Conservation (phyloP, 2,113 vertebrate genomes). For the Corynorhinus townsendii region DNA sequence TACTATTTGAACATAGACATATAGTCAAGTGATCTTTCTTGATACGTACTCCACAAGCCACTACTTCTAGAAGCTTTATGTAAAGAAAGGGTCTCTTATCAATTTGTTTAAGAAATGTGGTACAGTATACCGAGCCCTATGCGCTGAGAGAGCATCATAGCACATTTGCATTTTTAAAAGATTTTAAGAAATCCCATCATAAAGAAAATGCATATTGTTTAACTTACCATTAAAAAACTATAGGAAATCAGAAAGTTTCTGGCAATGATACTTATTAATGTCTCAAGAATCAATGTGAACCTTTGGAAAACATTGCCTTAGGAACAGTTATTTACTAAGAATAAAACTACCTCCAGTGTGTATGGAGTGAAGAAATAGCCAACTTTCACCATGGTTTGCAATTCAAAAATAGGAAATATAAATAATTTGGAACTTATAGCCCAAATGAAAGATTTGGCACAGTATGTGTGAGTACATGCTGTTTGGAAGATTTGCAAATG, state of each 20-base stretch:
- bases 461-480: background rate
- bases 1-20: background rate
- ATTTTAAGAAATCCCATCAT: background rate
- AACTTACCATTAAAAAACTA: background rate
- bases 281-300: background rate
- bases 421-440: conserved; percentile 2
- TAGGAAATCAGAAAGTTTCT: background rate
- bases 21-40: background rate
- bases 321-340: background rate
- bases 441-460: background rate
- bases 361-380: background rate
- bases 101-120: background rate
- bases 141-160: background rate
- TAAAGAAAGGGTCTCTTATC: background rate
- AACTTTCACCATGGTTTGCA: background rate
- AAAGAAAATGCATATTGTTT: background rate
- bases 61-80: background rate
- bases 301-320: background rate
- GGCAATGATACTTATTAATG: background rate
- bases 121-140: background rate
- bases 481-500: conserved; percentile 8
- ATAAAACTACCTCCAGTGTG: background rate
- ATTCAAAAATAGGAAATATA: conserved; percentile 27
- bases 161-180: background rate
- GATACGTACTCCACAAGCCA: background rate